Conservation (phyloP, 2,797 vertebrate genomes). For the Tarsius wallacei region DNA sequence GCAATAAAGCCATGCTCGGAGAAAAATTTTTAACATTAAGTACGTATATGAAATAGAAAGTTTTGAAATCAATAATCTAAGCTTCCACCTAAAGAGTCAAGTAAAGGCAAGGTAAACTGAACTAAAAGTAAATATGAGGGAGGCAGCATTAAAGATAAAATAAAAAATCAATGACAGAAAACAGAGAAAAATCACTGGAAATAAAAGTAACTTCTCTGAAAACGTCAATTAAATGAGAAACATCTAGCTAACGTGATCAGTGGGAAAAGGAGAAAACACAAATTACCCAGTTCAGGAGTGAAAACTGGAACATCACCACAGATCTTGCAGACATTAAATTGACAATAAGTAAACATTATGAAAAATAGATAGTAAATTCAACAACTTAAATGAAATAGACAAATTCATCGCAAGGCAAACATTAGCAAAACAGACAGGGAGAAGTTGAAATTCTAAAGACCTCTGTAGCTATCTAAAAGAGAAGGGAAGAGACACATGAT, state of each 20-base stretch:
- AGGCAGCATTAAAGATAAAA: not conserved
- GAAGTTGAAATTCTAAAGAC: fast-evolving
- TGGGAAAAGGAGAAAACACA: not conserved
- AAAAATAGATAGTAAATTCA: not conserved
- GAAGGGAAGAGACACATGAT: not conserved
- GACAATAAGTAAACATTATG: too few species aligned
- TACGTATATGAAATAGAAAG: not conserved
- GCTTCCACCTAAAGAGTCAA: not conserved
- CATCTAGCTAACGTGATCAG: not conserved
- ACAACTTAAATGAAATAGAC: not conserved
- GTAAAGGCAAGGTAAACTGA: not conserved
- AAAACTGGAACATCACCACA: not conserved
- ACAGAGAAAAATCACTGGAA: not conserved
- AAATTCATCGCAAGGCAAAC: not conserved
- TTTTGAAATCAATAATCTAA: not conserved
- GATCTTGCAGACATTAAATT: fast-evolving
- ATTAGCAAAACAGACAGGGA: not conserved
- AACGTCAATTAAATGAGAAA: not conserved
- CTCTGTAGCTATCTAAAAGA: not conserved
- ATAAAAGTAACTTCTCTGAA: not conserved
- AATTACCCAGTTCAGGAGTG: not conserved
- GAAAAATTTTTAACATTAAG: not conserved
- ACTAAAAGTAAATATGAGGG: not conserved
- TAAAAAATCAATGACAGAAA: not conserved
- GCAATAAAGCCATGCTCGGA: too few species aligned